Conservation (phyloP, 2,113 vertebrate species). For the Aleadryas rufinucha region DNA sequence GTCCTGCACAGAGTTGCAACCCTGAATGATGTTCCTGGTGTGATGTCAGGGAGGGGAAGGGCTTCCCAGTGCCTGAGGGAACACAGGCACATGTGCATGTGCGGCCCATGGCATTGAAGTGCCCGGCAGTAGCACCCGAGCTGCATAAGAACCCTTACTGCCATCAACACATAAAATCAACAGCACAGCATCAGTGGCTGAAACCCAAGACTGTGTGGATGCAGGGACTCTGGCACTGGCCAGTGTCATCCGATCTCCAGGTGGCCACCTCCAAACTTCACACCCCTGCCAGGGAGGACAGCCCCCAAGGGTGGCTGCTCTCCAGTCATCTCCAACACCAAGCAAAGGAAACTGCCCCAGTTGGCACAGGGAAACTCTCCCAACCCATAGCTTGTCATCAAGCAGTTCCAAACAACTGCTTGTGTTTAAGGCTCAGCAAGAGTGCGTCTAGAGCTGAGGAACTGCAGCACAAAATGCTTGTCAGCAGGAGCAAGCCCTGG, state of each 20-base stretch:
- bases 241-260: not conserved
- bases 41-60: not conserved
- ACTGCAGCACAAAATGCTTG: not conserved
- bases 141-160: not conserved
- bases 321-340: not conserved
- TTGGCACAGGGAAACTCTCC: not conserved
- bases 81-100: rapidly evolving
- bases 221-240: not conserved
- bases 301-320: not conserved
- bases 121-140: rapidly evolving
- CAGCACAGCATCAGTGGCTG: not conserved
- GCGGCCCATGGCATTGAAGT: not conserved
- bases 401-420: not conserved
- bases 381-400: not conserved
- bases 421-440: not conserved
- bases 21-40: not conserved
- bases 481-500: not conserved
- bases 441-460: not conserved
- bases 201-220: not conserved
- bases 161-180: not conserved
- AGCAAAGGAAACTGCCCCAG: rapidly evolving
- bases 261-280: not conserved
- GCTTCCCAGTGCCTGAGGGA: not conserved
- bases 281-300: not conserved
- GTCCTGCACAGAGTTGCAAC: not conserved